Percentiles rank a stretch among this genome's conserved stretches.
Conservation (phyloP, 2,113 vertebrate genomes). For the Cairina moschata region DNA sequence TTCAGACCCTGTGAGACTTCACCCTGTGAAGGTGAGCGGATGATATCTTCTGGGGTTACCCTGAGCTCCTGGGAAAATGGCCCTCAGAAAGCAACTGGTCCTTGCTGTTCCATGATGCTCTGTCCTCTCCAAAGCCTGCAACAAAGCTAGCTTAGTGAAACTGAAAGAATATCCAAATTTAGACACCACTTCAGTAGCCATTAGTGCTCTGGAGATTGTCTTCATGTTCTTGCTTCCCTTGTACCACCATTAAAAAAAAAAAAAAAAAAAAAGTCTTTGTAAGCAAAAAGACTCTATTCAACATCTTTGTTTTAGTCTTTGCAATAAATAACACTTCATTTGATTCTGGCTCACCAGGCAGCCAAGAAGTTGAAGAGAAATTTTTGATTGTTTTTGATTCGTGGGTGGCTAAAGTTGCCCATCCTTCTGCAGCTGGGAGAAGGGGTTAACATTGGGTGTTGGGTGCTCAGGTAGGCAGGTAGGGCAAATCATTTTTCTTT, state of each 20-base stretch:
- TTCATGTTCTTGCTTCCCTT: background rate
- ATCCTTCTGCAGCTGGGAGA: background rate
- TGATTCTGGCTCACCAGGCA: background rate
- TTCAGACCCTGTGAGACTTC: background rate
- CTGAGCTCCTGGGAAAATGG: background rate
- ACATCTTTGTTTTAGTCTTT: background rate
- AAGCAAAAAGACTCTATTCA: background rate
- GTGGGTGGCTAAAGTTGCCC: background rate
- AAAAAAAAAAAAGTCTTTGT: background rate
- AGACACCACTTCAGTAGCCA: background rate
- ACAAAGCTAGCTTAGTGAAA: background rate
- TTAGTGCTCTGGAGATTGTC: background rate
- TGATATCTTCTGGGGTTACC: background rate
- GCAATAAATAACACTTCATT: background rate
- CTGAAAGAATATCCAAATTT: background rate
- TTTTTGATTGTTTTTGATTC: background rate
- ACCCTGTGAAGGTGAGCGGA: rapidly evolving
- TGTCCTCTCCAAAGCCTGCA: background rate
- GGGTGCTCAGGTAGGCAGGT: background rate
- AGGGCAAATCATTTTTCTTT: background rate
- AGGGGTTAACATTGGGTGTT: background rate
- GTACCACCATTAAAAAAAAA: background rate
- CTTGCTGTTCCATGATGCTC: too few species aligned
- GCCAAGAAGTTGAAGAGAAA: background rate
- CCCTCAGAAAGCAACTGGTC: background rate